A percentile compares a stretch with the other conserved stretches of the same genome.
These are phyloP conservation scores for Lepidurus arcticus DNA, from an alignment of 1,140 invertebrate genomes.

Conservation along the genomic window DNA sequence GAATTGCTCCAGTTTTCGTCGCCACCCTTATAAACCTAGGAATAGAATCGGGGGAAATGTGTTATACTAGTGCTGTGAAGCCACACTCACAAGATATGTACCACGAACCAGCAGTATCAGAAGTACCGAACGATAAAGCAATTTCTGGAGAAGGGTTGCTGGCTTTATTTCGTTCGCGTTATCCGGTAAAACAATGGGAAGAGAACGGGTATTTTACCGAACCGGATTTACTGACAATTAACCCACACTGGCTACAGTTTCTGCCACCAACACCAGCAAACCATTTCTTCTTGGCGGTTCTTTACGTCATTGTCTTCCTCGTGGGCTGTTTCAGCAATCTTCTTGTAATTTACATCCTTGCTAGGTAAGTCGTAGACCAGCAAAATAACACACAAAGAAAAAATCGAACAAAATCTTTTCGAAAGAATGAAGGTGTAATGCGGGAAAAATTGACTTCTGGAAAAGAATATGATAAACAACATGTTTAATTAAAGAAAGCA, in stretches of 20 bases:
- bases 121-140: neutral
- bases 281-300: slow-evolving; percentile 52
- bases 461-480: too few species aligned
- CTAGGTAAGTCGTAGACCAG: slow-evolving; percentile 50
- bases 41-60: neutral
- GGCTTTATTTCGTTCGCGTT: slow-evolving; percentile 21
- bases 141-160: neutral
- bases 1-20: neutral
- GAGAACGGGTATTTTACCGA: slow-evolving; percentile 50
- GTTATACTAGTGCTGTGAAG: neutral
- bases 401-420: too few species aligned
- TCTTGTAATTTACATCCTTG: slow-evolving; percentile 58
- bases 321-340: slow-evolving; percentile 58
- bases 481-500: too few species aligned
- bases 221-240: slow-evolving; percentile 54
- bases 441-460: too few species aligned
- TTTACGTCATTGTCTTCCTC: slow-evolving; percentile 56
- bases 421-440: too few species aligned
- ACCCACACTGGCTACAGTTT: slow-evolving; percentile 61
- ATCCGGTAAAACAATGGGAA: slow-evolving; percentile 49
- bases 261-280: slow-evolving; percentile 49
- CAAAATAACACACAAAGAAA: slow-evolving; percentile 11
- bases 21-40: neutral
- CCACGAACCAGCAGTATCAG: neutral
- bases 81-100: neutral